Evolutionary conservation across 2,113 vertebrate species (phyloP), one percentile per base, ranked within the genome.

Genomic region (Gambusia affinis): DNA sequence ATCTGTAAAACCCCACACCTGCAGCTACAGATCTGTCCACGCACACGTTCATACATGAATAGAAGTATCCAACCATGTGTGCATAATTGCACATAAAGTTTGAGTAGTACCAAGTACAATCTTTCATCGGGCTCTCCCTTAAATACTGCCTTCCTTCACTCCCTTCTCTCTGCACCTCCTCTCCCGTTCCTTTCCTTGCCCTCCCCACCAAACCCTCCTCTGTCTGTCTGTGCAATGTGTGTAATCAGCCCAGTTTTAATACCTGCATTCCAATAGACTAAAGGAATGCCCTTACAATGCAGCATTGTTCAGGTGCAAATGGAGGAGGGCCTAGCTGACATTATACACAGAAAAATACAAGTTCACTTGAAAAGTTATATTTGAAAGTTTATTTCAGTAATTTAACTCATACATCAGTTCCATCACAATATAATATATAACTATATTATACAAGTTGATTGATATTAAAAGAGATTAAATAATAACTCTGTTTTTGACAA

Each of bases 261-360:
- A 94, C 93, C 89, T 93, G 92, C 92, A 95, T 95, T 94, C 94
- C 93, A 85, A 91, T 85, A 88, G 89, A 86, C 91, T 60, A 64
- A 67, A 92, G 92, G 93, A 94, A 94, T 93, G 84, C 88, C 85
- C 91, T 85, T 92, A 95, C 94, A 95, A 93, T 93, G 92, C 81
- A 82, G 87, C 89, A 86, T 90, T 94, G 93, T 94, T 91, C 90
- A 81, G 90, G 82, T 89, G 78, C 42, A 78, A 83, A 77, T 42
- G 63, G 37, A 75, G 60, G 80, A 76, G 78, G 70, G 74, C 68
- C 57, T 73, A 44, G 51, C 63, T 80, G 76, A 86, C 84, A 88
- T 82, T n/a, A 82, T 60, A 79, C 74, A 74, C 70, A 24, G 42
- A 67, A 66, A 80, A 78, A 47, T 24, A 10, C 19, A 57, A 24